These are phyloP conservation scores for Polydrusus pterygomalis DNA, from an alignment of 2,888 invertebrate species.

Conservation along the genomic window DNA sequence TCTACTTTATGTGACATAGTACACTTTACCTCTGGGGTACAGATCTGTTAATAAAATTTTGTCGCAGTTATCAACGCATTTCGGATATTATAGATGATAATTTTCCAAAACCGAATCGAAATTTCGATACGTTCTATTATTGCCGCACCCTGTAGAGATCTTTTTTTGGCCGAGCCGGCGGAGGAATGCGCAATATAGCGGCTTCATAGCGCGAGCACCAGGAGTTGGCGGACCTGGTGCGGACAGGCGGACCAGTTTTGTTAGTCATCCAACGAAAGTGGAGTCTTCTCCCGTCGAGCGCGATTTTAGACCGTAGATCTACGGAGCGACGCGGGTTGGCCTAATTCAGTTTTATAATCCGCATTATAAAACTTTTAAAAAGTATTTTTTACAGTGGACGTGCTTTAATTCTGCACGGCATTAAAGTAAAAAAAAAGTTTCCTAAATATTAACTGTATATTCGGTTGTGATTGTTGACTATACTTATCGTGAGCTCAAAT, in stretches of 20 bases:
- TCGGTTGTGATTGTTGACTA: background rate
- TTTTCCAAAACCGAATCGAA: too few species aligned
- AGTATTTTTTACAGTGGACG: background rate
- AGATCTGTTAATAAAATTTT: too few species aligned
- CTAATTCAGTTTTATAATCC: constrained; percentile 11
- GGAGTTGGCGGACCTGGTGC: constrained; percentile 37
- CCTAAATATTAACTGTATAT: too few species aligned
- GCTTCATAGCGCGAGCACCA: constrained; percentile 31
- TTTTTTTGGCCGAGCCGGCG: constrained; percentile 41
- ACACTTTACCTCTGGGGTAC: too few species aligned
- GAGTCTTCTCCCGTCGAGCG: constrained; percentile 25
- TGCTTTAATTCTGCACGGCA: too few species aligned
- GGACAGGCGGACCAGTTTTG: constrained; percentile 27
- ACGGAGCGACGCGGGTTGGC: constrained; percentile 14
- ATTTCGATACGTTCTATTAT: too few species aligned
- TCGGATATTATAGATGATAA: too few species aligned
- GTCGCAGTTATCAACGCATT: too few species aligned
- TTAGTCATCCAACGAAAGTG: constrained; percentile 50
- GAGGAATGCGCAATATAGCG: constrained; percentile 49
- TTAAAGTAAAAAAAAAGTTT: too few species aligned
- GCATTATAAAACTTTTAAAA: background rate
- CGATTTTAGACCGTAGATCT: constrained; percentile 25
- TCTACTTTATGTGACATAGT: too few species aligned
- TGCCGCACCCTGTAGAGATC: constrained; percentile 36
- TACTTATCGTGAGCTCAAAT: background rate